Evolutionary conservation across 2,113 vertebrate genomes (phyloP).

Genomic region (Tragelaphus scriptus): DNA sequence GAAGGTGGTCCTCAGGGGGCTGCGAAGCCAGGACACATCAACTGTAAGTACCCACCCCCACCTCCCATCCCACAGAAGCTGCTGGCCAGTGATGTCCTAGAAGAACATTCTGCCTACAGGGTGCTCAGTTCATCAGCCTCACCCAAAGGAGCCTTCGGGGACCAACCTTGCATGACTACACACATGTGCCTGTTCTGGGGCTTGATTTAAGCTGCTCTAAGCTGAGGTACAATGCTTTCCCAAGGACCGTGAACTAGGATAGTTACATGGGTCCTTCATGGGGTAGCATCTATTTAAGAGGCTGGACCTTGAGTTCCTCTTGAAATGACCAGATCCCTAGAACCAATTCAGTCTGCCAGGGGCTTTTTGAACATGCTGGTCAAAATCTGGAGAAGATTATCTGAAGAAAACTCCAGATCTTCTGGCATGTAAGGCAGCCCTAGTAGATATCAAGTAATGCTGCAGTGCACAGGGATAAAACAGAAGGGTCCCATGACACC

Average conservation of each 20-base stretch:
- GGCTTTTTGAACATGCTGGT: background rate
- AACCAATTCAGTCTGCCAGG: background rate
- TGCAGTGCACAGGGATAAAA: background rate
- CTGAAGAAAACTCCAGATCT: background rate
- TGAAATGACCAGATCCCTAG: slow-evolving; percentile 8
- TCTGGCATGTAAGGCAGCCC: background rate
- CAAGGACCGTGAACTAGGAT: background rate
- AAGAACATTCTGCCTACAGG: background rate
- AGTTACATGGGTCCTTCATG: background rate
- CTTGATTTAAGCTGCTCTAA: slow-evolving; percentile 6
- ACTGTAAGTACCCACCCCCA: background rate
- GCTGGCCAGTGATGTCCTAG: background rate
- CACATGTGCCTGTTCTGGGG: background rate
- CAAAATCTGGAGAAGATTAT: background rate
- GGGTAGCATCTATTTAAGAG: background rate
- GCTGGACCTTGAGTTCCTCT: background rate
- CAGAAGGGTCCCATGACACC: background rate
- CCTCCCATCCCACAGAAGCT: background rate
- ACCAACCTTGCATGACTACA: background rate
- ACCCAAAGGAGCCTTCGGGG: background rate
- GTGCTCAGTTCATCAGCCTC: background rate
- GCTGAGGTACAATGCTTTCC: background rate
- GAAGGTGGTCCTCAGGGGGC: slow-evolving; percentile 1
- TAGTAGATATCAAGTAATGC: background rate
- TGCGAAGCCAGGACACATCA: background rate